Percentiles rank a stretch among this genome's conserved stretches.
Conservation (phyloP, 1,140 invertebrate species). For the Chionoecetes opilio region DNA sequence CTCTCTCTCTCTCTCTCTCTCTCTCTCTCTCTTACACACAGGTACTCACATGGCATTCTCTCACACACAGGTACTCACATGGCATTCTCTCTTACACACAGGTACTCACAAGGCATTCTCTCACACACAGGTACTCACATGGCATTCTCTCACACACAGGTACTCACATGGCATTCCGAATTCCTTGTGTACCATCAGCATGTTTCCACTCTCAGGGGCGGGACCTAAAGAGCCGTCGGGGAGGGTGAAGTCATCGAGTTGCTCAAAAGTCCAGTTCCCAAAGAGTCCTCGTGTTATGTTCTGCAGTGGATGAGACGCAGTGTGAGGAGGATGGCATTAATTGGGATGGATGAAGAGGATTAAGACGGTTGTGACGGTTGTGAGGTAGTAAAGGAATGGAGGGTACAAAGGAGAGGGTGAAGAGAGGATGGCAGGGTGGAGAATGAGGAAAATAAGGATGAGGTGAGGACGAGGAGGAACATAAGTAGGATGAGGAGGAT, state of each 20-base stretch:
- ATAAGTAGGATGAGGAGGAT: background rate
- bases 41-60: too few relatives aligned
- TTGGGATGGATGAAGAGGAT: background rate
- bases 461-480: background rate
- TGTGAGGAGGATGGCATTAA: background rate
- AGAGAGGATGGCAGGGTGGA: background rate
- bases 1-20: too few relatives aligned
- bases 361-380: background rate
- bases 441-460: background rate
- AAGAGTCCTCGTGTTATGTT: constrained; percentile 95
- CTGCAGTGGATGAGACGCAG: constrained; percentile 84
- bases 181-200: constrained; percentile 89
- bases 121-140: too few relatives aligned
- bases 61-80: too few relatives aligned
- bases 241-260: constrained; percentile 91
- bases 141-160: too few relatives aligned
- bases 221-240: constrained; percentile 89
- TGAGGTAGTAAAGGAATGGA: background rate
- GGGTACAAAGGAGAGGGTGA: too few relatives aligned
- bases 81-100: too few relatives aligned
- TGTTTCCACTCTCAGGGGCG: constrained; percentile 87
- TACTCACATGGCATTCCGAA: constrained; percentile 90
- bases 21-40: too few relatives aligned
- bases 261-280: constrained; percentile 95
- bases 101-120: too few relatives aligned